Evolutionary conservation across 2,113 vertebrate species (phyloP).

Genomic region (Miniopterus natalensis): DNA sequence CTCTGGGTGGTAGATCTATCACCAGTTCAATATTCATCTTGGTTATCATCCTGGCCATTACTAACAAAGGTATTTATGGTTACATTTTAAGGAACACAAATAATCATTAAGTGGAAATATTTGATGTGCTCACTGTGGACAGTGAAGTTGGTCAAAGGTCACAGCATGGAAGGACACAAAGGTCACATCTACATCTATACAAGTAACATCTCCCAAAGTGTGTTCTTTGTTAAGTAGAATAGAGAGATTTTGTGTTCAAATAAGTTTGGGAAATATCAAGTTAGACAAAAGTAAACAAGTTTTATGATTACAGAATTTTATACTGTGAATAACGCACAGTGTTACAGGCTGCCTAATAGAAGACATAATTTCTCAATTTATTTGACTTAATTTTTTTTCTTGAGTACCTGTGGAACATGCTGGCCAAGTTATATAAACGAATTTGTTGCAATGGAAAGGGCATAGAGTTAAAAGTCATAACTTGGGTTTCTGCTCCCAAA

Average conservation of each 20-base stretch:
- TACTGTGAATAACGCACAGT: not conserved
- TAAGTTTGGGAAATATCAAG: not conserved
- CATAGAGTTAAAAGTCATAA: constrained; percentile 11
- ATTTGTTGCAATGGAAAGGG: not conserved
- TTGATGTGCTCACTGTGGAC: not conserved
- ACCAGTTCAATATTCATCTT: not conserved
- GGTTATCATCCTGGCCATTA: not conserved
- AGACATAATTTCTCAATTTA: not conserved
- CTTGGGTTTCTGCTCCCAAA: not conserved
- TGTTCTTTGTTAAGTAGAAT: constrained; percentile 11
- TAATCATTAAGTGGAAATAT: not conserved
- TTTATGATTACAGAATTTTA: not conserved
- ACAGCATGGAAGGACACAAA: not conserved
- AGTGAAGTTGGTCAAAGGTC: not conserved
- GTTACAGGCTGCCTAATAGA: not conserved
- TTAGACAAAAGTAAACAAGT: not conserved
- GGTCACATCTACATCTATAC: not conserved
- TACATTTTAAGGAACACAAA: not conserved
- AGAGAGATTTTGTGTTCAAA: constrained; percentile 30
- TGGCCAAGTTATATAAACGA: not conserved
- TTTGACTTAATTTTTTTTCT: not conserved
- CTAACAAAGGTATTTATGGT: not conserved
- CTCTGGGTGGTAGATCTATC: not conserved
- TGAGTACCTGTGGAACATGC: not conserved
- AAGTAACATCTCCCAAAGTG: not conserved